Conservation (phyloP, 2,888 invertebrate genomes). For the Rotaria sp. region DNA sequence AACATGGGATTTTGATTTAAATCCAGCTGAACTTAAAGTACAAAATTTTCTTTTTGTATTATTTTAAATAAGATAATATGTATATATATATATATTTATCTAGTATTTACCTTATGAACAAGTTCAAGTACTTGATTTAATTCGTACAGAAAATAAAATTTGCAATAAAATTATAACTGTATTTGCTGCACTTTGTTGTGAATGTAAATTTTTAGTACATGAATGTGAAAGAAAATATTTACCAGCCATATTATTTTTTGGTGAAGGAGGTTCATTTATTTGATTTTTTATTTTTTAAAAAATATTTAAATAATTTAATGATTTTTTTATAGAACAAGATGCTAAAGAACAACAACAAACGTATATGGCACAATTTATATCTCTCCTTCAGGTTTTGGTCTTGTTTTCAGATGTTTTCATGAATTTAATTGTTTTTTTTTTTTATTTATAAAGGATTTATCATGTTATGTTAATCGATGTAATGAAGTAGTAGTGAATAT, state of each 20-base stretch:
- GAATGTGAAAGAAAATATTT: slow-evolving; percentile 64
- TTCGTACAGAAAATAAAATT: slow-evolving; percentile 74
- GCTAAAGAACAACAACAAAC: slow-evolving; percentile 58
- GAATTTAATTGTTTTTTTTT: too few species aligned
- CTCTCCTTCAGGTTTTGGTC: slow-evolving; percentile 54
- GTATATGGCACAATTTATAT: slow-evolving; percentile 58
- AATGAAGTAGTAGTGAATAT: slow-evolving; percentile 68
- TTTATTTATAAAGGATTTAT: slow-evolving; percentile 57
- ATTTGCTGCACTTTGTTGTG: slow-evolving; percentile 70
- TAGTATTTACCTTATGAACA: slow-evolving; percentile 62
- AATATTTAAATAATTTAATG: background rate
- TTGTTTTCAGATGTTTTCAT: background rate
- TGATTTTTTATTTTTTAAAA: background rate
- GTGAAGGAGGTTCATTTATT: slow-evolving; percentile 62
- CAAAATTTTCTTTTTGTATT: background rate
- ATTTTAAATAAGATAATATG: background rate
- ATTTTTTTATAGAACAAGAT: slow-evolving; percentile 47
- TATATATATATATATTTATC: slow-evolving; percentile 36
- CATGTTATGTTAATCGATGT: slow-evolving; percentile 66
- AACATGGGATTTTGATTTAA: slow-evolving; percentile 55
- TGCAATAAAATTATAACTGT: slow-evolving; percentile 67
- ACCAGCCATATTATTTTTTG: slow-evolving; percentile 64
- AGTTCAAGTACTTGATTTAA: slow-evolving; percentile 64
- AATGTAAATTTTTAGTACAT: slow-evolving; percentile 65
- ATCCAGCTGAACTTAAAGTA: slow-evolving; percentile 55